Percentiles rank a stretch among this genome's conserved stretches.
Conservation (phyloP, 2,888 invertebrate species). For the Rhingia rostrata region DNA sequence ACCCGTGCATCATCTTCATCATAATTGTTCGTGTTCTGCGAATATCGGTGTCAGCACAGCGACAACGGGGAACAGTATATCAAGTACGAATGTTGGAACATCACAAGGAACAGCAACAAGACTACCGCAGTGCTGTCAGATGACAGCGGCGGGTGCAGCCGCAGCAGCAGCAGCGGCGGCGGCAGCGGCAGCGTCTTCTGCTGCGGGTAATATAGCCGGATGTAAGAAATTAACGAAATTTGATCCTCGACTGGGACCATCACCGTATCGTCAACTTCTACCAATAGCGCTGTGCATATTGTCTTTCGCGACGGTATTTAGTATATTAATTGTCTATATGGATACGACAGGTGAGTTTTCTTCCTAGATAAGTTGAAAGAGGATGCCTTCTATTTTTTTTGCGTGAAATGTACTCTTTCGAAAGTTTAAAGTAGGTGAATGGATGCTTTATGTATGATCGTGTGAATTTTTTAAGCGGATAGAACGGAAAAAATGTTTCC, state of each 20-base stretch:
- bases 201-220: slow-evolving; percentile 75
- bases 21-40: slow-evolving; percentile 74
- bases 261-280: slow-evolving; percentile 84
- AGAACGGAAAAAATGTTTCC: too few relatives aligned
- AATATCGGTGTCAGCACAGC: slow-evolving; percentile 72
- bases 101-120: slow-evolving; percentile 81
- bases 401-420: neutral
- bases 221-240: slow-evolving; percentile 81
- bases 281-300: slow-evolving; percentile 89
- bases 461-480: too few relatives aligned
- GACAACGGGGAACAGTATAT: slow-evolving; percentile 77
- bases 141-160: slow-evolving; percentile 74
- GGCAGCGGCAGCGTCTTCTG: slow-evolving; percentile 63
- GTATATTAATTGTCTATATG: slow-evolving; percentile 90
- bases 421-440: neutral
- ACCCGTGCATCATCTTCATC: slow-evolving; percentile 75
- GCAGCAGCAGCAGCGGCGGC: slow-evolving; percentile 75
- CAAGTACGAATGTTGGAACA: slow-evolving; percentile 80
- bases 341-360: slow-evolving; percentile 88
- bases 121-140: slow-evolving; percentile 80
- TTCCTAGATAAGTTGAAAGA: neutral
- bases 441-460: neutral
- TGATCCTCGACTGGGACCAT: slow-evolving; percentile 81
- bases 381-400: neutral
- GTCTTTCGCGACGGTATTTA: slow-evolving; percentile 92